Evolutionary conservation across 2,888 invertebrate species (phyloP).

Genomic region (Phyto melanocephala): DNA sequence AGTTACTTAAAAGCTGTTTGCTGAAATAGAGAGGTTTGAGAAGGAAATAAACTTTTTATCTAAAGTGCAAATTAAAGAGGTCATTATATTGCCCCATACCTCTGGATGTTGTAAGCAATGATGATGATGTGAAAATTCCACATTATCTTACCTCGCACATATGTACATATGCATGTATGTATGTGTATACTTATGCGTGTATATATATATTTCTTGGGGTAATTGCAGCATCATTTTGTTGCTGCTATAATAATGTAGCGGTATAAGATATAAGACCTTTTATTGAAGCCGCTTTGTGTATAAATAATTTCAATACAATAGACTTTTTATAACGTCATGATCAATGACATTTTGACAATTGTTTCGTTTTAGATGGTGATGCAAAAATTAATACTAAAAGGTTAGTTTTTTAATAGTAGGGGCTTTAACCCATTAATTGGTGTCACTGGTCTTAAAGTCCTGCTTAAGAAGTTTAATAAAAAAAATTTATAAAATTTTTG

Average conservation of each 20-base stretch:
- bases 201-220: background rate
- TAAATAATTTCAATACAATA: background rate
- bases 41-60: background rate
- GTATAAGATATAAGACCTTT: conserved; percentile 41
- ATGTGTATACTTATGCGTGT: no score
- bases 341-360: conserved; percentile 54
- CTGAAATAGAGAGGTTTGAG: background rate
- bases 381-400: no score
- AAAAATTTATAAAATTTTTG: no score
- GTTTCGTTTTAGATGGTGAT: no score
- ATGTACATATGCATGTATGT: no score
- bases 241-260: conserved; percentile 20
- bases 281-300: conserved; percentile 42
- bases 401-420: no score
- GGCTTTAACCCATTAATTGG: no score
- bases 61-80: conserved; percentile 57
- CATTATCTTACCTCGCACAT: background rate
- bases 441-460: no score
- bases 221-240: conserved; percentile 32
- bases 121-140: conserved; percentile 28
- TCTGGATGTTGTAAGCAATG: background rate
- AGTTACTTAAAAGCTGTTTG: background rate
- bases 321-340: conserved; percentile 38
- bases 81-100: conserved; percentile 12
- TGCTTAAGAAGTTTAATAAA: no score